phyloP scores from a whole-genome alignment of 2,888 invertebrate genomes.

The Aphodius sticticus region DNA sequence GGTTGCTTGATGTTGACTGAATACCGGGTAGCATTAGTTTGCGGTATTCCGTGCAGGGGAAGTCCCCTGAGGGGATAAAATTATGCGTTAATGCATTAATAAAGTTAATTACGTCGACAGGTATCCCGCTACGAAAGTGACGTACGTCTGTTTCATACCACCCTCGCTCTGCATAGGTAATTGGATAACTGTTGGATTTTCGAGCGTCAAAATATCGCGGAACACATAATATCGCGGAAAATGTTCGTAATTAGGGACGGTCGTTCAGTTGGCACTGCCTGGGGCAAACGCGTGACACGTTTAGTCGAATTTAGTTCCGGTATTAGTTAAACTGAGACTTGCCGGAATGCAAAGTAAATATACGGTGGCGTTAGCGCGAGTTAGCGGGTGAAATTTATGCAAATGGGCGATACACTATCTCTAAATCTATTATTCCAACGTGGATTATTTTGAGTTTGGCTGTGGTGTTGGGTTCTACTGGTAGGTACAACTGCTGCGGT shows the following conservation, averaged over 20 bases:
- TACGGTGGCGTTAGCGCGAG: constrained; percentile 12
- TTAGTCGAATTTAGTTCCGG: not conserved
- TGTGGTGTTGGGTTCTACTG: not conserved
- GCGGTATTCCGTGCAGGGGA: not conserved
- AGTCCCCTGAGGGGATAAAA: constrained; percentile 28
- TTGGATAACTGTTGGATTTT: not conserved
- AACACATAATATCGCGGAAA: not conserved
- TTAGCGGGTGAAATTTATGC: constrained; percentile 15
- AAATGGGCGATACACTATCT: constrained; percentile 10
- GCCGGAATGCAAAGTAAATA: constrained; percentile 19
- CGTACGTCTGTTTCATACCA: not conserved
- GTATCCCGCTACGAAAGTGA: constrained; percentile 29
- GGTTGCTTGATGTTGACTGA: not conserved
- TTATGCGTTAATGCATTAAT: constrained; percentile 49
- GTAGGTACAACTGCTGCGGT: not conserved
- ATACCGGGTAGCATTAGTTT: not conserved
- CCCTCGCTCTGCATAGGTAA: not conserved
- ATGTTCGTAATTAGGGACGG: constrained; percentile 18
- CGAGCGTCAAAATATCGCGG: not conserved
- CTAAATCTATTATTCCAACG: constrained; percentile 18
- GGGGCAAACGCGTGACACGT: not conserved
- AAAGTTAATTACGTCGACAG: constrained; percentile 46
- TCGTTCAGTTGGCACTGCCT: not conserved
- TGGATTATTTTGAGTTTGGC: not conserved
- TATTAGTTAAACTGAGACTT: constrained; percentile 9